Percentiles rank a stretch among this genome's conserved stretches.
phyloP scores from a whole-genome alignment of 2,888 invertebrate species.

The Trichopoda pennipes region DNA sequence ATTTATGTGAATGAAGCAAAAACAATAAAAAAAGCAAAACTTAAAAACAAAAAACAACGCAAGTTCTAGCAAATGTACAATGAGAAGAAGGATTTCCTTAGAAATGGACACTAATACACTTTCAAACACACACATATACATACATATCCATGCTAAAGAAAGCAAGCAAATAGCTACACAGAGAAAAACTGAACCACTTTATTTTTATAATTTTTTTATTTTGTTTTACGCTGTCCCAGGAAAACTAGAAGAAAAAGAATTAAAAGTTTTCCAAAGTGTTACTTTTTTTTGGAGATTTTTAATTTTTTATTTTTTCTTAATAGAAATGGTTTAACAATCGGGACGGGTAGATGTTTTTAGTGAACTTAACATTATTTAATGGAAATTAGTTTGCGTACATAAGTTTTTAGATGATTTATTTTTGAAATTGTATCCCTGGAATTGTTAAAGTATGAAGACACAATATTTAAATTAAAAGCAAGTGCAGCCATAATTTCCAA shows the following conservation, averaged over 20 bases:
- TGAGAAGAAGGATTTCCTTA: conserved; percentile 48
- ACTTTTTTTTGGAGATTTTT: conserved; percentile 39
- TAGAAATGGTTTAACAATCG: neutral
- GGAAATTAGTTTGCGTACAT: no score
- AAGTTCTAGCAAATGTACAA: conserved; percentile 37
- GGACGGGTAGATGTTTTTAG: neutral
- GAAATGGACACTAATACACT: conserved; percentile 54
- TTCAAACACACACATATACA: conserved; percentile 1
- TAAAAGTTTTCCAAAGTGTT: conserved; percentile 63
- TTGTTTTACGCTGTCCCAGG: neutral
- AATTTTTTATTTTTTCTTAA: neutral
- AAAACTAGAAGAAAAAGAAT: conserved; percentile 51
- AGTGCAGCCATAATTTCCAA: no score
- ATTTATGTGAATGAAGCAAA: conserved; percentile 74
- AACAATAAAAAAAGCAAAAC: conserved; percentile 4
- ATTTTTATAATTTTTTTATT: conserved; percentile 37
- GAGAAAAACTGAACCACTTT: conserved; percentile 57
- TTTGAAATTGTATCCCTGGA: no score
- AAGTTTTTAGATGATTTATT: no score
- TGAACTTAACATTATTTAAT: no score
- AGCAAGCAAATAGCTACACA: conserved; percentile 23
- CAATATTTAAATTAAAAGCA: no score
- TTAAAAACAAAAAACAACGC: conserved; percentile 27
- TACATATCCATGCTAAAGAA: conserved; percentile 15
- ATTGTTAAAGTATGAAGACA: no score